Evolutionary conservation across 2,113 vertebrate genomes (phyloP), one percentile per base, ranked within the genome.

Genomic region (Elephantulus edwardii): DNA sequence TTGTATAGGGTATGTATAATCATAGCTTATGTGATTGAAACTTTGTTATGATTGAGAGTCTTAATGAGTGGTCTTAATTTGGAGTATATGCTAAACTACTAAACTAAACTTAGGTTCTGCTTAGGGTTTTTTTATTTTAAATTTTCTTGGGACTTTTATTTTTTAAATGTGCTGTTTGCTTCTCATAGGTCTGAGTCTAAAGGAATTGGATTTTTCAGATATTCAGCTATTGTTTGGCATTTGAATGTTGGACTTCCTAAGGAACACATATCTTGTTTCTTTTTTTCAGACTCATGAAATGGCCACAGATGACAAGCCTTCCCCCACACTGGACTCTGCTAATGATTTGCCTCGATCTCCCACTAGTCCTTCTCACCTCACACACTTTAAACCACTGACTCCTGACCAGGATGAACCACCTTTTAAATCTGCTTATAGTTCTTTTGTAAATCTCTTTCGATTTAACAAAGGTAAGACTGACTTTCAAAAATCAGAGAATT

Each of bases 381-480:
- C 99, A 44, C 99, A 99, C 95, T 99, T 99, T 97, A 99, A 99
- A 88, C 99, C 99, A 5, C 96, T 99, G 96, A 99, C 98, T 58
- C 99, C 99, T 5, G 99, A 99, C 96, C 98, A 99, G 97, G 99
- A 99, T 30, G 99, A 99, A 46, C 99, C 99, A 6, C 97, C 99
- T 2, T 98, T 99, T 89, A 99, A 99, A 94, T 99, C 99, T 2
- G 99, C 99, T 0, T 99, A 99, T 97, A 99, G 99, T 95, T 99
- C 99, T 58, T 99, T 99, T 77, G 99, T 99, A 97, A 99, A 98
- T 96, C 98, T 99, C 74, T 99, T 99, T 95, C 98, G 99, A 74
- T 99, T 99, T 97, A 99, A 97, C 97, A 99, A 98, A 98, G 99
- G 99, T 99, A 95, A 96, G 94, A 48, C 44, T 62, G 71, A 20